These are phyloP conservation scores for Sminthopsis crassicaudata DNA, from an alignment of 2,113 vertebrate genomes.

Conservation along the genomic window DNA sequence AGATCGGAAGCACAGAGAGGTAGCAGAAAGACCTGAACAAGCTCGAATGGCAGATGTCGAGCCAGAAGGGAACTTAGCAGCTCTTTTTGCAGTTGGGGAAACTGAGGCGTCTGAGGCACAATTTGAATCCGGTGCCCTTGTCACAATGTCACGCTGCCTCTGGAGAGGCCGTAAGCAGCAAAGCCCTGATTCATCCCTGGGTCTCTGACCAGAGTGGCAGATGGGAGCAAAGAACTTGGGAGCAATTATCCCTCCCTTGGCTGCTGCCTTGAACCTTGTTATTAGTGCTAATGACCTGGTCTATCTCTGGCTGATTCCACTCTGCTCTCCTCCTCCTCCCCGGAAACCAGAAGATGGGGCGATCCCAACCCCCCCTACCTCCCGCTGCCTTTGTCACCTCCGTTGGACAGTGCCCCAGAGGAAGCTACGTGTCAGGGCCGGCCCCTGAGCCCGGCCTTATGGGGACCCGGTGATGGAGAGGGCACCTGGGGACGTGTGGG, in stretches of 20 bases:
- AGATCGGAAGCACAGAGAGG: no score
- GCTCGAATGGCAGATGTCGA: no score
- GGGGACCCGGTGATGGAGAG: conserved; percentile 44
- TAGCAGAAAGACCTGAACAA: no score
- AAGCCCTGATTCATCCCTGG: not conserved
- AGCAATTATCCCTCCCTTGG: not conserved
- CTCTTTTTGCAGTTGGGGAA: not conserved
- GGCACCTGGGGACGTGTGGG: not conserved
- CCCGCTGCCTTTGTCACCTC: not conserved
- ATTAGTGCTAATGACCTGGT: not conserved
- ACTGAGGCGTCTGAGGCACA: not conserved
- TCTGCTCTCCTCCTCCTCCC: not conserved
- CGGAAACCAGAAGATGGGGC: not conserved
- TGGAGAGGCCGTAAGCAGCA: not conserved
- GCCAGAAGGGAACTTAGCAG: no score
- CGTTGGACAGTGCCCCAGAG: conserved; percentile 17
- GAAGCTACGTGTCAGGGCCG: conserved; percentile 19
- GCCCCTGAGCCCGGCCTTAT: conserved; percentile 34
- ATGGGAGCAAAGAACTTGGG: not conserved
- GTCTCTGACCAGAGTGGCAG: not conserved
- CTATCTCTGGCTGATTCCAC: not conserved
- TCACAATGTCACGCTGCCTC: not conserved
- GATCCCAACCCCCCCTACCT: not conserved
- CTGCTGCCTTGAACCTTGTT: conserved; percentile 10
- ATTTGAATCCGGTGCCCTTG: not conserved